Evolutionary conservation across 2,797 vertebrate species (phyloP).

Genomic region (Sphenodon punctatus): DNA sequence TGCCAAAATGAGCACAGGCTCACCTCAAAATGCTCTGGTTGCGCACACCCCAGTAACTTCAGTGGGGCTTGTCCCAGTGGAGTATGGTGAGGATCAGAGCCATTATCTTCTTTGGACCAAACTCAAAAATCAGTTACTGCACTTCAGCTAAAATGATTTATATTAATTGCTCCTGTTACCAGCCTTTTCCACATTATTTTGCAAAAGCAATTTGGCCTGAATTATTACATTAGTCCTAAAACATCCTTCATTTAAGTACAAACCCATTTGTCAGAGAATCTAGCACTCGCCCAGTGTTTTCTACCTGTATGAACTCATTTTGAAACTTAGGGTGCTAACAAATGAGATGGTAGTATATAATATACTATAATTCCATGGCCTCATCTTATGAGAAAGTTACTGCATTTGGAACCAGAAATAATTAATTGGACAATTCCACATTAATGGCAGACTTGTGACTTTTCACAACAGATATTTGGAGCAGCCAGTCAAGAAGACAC

Average conservation of each 20-base stretch:
- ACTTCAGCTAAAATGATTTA: neutral
- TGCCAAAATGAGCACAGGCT: no score
- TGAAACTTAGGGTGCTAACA: no score
- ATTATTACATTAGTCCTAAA: neutral
- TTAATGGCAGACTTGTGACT: rapidly evolving
- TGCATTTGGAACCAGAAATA: rapidly evolving
- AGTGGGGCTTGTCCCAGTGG: no score
- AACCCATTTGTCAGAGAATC: neutral
- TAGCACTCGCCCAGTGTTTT: neutral
- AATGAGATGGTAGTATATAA: no score
- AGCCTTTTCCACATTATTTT: neutral
- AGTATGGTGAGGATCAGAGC: no score
- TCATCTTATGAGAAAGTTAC: rapidly evolving
- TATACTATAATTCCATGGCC: no score
- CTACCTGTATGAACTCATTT: neutral
- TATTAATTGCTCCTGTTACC: neutral
- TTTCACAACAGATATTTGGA: no score
- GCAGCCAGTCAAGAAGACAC: no score
- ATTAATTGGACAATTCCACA: rapidly evolving
- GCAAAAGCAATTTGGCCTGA: neutral
- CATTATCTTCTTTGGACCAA: no score
- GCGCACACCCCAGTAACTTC: no score
- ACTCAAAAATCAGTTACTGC: neutral
- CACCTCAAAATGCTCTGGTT: no score
- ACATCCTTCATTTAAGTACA: neutral